Base-by-base conservation (phyloP, 1,140 invertebrate species). In the Apis laboriosa region DNA sequence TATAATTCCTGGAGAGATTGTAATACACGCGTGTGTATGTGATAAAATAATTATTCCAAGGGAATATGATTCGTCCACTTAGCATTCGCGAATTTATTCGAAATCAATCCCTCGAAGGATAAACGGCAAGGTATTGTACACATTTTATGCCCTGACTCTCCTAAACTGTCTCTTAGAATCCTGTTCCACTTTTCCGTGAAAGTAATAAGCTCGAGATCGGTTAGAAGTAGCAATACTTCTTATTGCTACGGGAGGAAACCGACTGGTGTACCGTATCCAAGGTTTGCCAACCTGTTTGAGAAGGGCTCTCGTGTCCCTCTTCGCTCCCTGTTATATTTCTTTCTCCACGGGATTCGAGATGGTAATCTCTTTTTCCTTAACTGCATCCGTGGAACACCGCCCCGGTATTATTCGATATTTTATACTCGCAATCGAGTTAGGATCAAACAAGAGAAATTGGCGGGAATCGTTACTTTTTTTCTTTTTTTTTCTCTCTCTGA, bases 151-250 rank as follows among this genome's bases (percentile, higher is more conserved):
- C 43, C 63, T 17, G 61, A 70, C 56, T 76, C 76, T 74, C 68
- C 80, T 82, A 82, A 84, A 53, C 77, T 24, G 78, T 76, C 34
- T 53, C 51, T 60, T 74, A 66, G 80, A 73, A 73, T 77, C 81
- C 72, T 80, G 73, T 71, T 88, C 56, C 68, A 79, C 75, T 78
- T 79, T 43, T 74, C 67, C 68, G 63, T 64, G 64, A 56, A 78
- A 80, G 88, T 87, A 91, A 91, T 91, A 90, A 90, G 78, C 77
- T 80, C 81, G 86, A 85, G 83, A 88, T 84, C 84, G 85, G 85
- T 83, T 86, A 68, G 80, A 88, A 76, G 86, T 88, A 90, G 88
- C 89, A 91, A 91, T 90, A 91, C 88, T 90, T 90, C 87, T 90
- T 85, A 87, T 83, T 80, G 86, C 80, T 83, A 71, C 80, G 66